These are phyloP conservation scores for Melanostoma mellinum DNA, from an alignment of 2,888 invertebrate genomes.

Conservation along the genomic window DNA sequence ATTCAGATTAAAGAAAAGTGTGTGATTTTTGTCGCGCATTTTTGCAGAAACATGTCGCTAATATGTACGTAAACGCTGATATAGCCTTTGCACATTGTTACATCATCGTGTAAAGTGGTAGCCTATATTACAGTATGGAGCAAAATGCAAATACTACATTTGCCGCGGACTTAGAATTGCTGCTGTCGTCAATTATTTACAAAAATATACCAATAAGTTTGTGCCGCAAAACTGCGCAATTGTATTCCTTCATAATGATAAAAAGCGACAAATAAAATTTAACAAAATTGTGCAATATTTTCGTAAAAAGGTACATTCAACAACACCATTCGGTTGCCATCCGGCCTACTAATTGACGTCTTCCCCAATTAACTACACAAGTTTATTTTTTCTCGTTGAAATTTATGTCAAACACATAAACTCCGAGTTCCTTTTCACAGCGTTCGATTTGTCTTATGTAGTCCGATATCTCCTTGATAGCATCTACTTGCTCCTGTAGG, in stretches of 20 bases:
- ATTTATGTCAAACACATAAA: conserved; percentile 84
- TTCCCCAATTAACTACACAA: neutral
- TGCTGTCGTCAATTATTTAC: neutral
- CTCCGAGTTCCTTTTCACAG: conserved; percentile 85
- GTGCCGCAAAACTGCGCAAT: conserved; percentile 36
- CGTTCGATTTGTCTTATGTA: conserved; percentile 88
- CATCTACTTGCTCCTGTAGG: conserved; percentile 87
- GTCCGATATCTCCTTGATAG: conserved; percentile 87
- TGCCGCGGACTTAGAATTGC: no score
- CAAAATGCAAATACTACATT: no score
- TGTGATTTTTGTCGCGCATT: no score
- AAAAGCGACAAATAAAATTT: conserved; percentile 9
- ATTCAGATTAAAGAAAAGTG: no score
- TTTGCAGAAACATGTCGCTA: no score
- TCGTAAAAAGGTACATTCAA: conserved; percentile 27
- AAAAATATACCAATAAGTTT: neutral
- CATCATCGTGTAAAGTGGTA: no score
- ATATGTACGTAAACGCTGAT: no score
- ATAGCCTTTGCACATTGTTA: no score
- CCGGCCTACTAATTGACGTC: conserved; percentile 50
- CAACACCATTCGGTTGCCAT: neutral
- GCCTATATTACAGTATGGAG: no score
- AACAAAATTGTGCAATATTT: conserved; percentile 16
- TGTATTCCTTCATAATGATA: conserved; percentile 18
- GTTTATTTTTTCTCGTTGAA: conserved; percentile 64